Base-by-base conservation (phyloP, 1,140 invertebrate genomes). In the Trichonephila inaurata region DNA sequence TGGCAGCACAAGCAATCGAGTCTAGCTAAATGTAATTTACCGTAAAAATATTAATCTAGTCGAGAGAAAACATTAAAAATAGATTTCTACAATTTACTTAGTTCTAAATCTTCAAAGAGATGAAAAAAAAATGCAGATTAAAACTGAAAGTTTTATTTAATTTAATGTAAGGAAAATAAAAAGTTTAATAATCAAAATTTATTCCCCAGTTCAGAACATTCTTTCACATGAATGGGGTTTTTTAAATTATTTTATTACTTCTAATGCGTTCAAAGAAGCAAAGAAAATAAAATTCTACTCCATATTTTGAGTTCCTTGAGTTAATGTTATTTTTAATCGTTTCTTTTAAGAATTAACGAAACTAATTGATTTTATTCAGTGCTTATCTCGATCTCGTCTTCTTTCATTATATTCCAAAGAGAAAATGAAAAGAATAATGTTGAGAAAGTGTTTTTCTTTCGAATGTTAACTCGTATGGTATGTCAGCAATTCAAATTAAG, bases 1-100 rank as follows among this genome's bases (percentile, higher is more conserved):
- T 33, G 72, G 5, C 28, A 18, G 6, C 1, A 18, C 10, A 33
- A 40, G 16, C 14, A 77, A 40, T 77, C 3, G 16, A 33, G 12
- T 18, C 33, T 33, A 77, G 16, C 10, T 18, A 40, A 40, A 40
- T 40, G 28, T 12, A 77, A 77, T 77, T 72, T 77, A 77, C 12
- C 28, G 72, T 77, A 33, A 77, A 62, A 77, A 77, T 77, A 77
- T 77, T 77, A 40, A 77, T 40, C 28, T 18, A 77, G 72, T 4
- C 16, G 72, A 7, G 28, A 33, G 33, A 77, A 40, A 40, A 77
- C 72, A 77, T 77, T 40, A 77, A 77, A 77, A 77, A 40, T 18
- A 77, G 24, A 77, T 77, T 77, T 77, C 33, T 12, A 6, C 2
- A 33, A 77, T 33, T 77, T 77, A 33, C 28, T 40, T 28, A 33